These are phyloP conservation scores for Tetrax tetrax DNA, from an alignment of 2,113 vertebrate genomes.

Conservation along the genomic window DNA sequence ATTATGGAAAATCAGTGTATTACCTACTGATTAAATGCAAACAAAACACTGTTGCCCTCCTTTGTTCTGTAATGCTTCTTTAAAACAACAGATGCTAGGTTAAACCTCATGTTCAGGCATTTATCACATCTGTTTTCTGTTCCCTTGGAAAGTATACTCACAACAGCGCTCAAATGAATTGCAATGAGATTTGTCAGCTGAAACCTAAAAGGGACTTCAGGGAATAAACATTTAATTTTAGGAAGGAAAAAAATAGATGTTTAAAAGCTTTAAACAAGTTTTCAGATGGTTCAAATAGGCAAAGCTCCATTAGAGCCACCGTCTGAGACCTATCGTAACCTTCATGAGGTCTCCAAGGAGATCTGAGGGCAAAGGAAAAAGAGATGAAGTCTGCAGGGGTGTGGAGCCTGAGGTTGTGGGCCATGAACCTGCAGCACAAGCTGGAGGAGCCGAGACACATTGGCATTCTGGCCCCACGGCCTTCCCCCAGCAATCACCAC, in stretches of 20 bases:
- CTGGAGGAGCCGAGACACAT: background rate
- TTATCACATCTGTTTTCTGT: constrained; percentile 34
- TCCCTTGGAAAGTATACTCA: constrained; percentile 30
- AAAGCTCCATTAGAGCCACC: background rate
- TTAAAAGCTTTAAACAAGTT: constrained; percentile 6
- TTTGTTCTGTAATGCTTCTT: constrained; percentile 1
- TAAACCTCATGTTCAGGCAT: constrained; percentile 40
- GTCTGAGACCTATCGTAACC: background rate
- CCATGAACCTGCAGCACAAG: background rate
- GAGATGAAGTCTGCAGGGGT: background rate
- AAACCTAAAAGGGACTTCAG: constrained; percentile 24
- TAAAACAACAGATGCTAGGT: constrained; percentile 26
- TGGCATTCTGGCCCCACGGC: background rate
- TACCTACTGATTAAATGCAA: background rate
- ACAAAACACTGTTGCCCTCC: background rate
- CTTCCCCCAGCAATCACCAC: background rate
- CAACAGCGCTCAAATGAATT: constrained; percentile 19
- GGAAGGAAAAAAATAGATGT: background rate
- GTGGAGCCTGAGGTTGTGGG: background rate
- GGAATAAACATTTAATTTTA: constrained; percentile 21
- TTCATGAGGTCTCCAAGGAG: background rate
- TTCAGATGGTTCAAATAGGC: background rate
- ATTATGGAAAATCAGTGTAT: background rate
- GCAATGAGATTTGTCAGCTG: constrained; percentile 20
- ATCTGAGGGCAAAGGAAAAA: background rate